phyloP scores from a whole-genome alignment of 2,888 invertebrate species.

The Cerceris rybyensis region DNA sequence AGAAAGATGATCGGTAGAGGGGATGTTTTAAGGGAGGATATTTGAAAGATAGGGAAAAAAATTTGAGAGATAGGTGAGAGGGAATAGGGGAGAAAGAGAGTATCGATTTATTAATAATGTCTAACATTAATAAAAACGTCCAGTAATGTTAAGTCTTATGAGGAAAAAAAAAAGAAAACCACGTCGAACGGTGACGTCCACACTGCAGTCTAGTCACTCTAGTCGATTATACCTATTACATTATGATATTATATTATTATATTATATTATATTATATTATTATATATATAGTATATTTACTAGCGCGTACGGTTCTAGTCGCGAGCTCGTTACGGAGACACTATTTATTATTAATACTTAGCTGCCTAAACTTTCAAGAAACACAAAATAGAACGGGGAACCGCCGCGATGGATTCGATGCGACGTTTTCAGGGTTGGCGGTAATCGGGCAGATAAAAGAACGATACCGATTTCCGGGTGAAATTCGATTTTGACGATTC shows the following conservation, averaged over 20 bases:
- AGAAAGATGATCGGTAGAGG: neutral
- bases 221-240: constrained; percentile 76
- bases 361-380: constrained; percentile 66
- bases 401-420: constrained; percentile 25
- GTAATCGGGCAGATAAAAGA: neutral
- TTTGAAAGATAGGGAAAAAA: constrained; percentile 18
- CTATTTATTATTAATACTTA: constrained; percentile 67
- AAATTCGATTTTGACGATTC: no score
- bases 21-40: neutral
- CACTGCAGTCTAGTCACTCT: constrained; percentile 80
- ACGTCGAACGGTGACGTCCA: constrained; percentile 78
- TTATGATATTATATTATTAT: constrained; percentile 72
- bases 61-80: constrained; percentile 2
- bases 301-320: constrained; percentile 75
- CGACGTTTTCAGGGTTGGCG: neutral
- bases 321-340: constrained; percentile 70
- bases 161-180: constrained; percentile 46
- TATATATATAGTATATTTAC: constrained; percentile 70
- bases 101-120: constrained; percentile 69
- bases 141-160: constrained; percentile 80
- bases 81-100: constrained; percentile 30
- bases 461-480: neutral
- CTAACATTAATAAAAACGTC: constrained; percentile 80
- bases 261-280: constrained; percentile 67
- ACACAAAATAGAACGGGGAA: constrained; percentile 27